Evolutionary conservation across 1,140 invertebrate genomes (phyloP).

Genomic region (Neuroterus valhalla): DNA sequence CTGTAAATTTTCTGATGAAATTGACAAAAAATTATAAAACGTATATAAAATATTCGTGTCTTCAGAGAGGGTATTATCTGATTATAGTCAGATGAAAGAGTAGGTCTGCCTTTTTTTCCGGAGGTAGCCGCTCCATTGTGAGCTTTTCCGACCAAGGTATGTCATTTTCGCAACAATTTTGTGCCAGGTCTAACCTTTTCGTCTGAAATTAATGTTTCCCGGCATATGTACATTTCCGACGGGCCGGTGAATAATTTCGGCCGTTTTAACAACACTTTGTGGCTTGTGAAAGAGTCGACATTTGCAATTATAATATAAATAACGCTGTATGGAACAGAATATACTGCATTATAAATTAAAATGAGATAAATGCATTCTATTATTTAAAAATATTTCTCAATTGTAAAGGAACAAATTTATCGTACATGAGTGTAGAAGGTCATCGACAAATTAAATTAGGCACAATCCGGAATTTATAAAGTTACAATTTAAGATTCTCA

Average conservation of each 20-base stretch:
- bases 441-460: too few relatives aligned
- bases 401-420: too few relatives aligned
- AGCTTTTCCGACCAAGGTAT: background rate
- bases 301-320: slow-evolving; percentile 24
- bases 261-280: slow-evolving; percentile 23
- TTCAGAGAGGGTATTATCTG: too few relatives aligned
- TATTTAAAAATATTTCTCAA: too few relatives aligned
- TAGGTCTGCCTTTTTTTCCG: background rate
- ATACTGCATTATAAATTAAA: background rate
- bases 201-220: slow-evolving; percentile 14
- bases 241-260: slow-evolving; percentile 6
- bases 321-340: background rate
- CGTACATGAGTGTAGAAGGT: too few relatives aligned
- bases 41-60: too few relatives aligned
- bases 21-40: too few relatives aligned
- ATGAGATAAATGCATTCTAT: background rate
- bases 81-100: background rate
- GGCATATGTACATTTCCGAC: slow-evolving; percentile 18
- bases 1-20: too few relatives aligned
- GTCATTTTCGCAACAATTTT: slow-evolving; percentile 1
- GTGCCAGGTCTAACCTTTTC: background rate
- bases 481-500: too few relatives aligned
- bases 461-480: too few relatives aligned
- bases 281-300: slow-evolving; percentile 8
- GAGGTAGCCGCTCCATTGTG: background rate